Evolutionary conservation across 2,888 invertebrate genomes (phyloP).

Genomic region (Sarcophaga variegata): DNA sequence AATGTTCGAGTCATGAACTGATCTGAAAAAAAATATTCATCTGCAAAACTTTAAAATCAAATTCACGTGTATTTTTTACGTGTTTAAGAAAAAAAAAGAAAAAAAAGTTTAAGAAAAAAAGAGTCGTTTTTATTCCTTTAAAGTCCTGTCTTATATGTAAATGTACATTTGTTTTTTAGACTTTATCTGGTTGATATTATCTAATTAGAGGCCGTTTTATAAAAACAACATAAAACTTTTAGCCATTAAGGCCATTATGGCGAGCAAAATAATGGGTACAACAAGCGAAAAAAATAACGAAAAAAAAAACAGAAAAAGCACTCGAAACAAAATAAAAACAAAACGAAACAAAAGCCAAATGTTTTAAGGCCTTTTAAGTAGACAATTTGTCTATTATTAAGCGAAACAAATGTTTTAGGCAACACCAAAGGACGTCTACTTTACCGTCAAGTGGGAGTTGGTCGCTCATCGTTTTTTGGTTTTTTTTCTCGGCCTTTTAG

Average conservation of each 20-base stretch:
- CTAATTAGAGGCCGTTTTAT: conserved; percentile 66
- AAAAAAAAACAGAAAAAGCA: conserved; percentile 37
- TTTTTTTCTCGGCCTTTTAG: neutral
- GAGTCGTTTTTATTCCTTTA: neutral
- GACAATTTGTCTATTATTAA: conserved; percentile 61
- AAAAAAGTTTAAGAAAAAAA: too few relatives aligned
- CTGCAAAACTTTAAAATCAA: too few relatives aligned
- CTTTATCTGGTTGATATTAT: conserved; percentile 58
- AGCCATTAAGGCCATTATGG: conserved; percentile 64
- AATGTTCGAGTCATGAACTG: too few relatives aligned
- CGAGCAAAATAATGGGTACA: conserved; percentile 4
- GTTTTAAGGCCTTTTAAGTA: conserved; percentile 49
- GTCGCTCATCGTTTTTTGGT: neutral
- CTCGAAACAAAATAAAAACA: neutral
- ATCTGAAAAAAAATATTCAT: too few relatives aligned
- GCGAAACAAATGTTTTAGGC: neutral
- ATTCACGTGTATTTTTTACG: too few relatives aligned
- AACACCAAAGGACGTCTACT: neutral
- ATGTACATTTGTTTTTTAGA: conserved; percentile 12
- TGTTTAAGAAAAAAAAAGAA: too few relatives aligned
- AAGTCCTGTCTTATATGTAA: conserved; percentile 11
- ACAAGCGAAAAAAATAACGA: neutral
- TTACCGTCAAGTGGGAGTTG: neutral
- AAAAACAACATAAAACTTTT: conserved; percentile 55
- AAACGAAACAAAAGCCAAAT: conserved; percentile 46